Base-by-base conservation (phyloP, 2,888 invertebrate species). In the Rhagophthalmus giganteus region DNA sequence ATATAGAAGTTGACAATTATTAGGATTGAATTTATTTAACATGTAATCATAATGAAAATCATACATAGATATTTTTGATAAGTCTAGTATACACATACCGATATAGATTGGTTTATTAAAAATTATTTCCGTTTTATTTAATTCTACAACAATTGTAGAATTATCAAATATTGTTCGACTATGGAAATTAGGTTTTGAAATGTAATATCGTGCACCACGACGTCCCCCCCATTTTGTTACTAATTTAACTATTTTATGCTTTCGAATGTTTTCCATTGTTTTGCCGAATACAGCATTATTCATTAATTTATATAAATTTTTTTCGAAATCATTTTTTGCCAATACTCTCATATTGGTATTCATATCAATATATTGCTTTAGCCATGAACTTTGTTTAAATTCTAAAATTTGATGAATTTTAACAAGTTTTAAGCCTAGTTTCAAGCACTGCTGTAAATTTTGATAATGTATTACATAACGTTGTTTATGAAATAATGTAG, bases 241-340 rank as follows among this genome's bases (percentile, higher is more conserved):
- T 5, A 63, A 27, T 33, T 46, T 57, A 1, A 77, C 59, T 49
- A 66, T 62, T 11, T 64, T 59, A 50, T 61, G 54, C 31, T 70
- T 71, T 34, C 68, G 51, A n/a, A 68, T 65, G 58, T 74, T 71
- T 56, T 70, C 70, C 65, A 72, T 71, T 2, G 66, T 67, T 58
- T 72, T 73, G 4, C 58, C 61, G 28, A 54, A 61, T 0, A 58
- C 49, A 0, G 55, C 49, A 49, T 74, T 71, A 38, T 70, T 69
- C 64, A 71, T 62, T n/a, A 69, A 44, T 58, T 75, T 74, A 49
- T 59, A 73, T 6, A 51, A 50, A n/a, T 30, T 30, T 31, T 44
- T 50, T 14, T 54, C 53, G 53, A 58, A 57, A 3, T 53, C 30
- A 16, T 54, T 55, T 39, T 14, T 51, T 11, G 55, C 33, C 2